Percentiles rank a stretch among this genome's conserved stretches.
Evolutionary conservation across 2,797 vertebrate genomes (phyloP).

Genomic region (Phoxinus dragarum): DNA sequence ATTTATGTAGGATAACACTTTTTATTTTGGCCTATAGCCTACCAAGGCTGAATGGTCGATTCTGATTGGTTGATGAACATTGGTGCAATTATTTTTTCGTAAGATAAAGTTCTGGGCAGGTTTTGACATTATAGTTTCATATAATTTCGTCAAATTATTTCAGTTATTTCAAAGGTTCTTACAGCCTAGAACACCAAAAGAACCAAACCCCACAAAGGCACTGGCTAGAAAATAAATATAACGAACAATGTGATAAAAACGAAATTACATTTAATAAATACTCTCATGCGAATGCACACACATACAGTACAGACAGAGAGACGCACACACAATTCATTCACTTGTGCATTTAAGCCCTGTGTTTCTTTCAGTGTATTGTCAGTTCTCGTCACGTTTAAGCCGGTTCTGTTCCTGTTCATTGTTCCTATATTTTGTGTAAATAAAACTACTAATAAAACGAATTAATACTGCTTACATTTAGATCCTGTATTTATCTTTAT

Average conservation of each 20-base stretch:
- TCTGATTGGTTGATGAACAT: not conserved
- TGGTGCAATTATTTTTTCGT: no score
- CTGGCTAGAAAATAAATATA: not conserved
- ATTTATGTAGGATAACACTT: no score
- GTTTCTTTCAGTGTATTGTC: no score
- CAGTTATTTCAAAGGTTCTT: not conserved
- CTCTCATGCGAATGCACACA: no score
- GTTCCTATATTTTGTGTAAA: not conserved
- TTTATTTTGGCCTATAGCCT: not conserved
- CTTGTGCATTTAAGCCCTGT: not conserved
- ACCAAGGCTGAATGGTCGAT: not conserved
- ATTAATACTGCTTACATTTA: not conserved
- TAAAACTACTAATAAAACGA: no score
- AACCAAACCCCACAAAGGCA: not conserved
- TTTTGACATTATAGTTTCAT: not conserved
- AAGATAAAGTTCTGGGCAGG: no score
- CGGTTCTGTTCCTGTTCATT: not conserved
- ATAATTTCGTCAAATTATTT: no score
- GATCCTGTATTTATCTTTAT: not conserved
- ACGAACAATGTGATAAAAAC: no score
- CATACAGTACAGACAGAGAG: no score
- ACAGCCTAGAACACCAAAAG: not conserved
- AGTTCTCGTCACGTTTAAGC: not conserved
- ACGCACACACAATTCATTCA: not conserved
- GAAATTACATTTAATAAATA: no score